Evolutionary conservation across 1,140 invertebrate genomes (phyloP).

Genomic region (Ephestia elutella): DNA sequence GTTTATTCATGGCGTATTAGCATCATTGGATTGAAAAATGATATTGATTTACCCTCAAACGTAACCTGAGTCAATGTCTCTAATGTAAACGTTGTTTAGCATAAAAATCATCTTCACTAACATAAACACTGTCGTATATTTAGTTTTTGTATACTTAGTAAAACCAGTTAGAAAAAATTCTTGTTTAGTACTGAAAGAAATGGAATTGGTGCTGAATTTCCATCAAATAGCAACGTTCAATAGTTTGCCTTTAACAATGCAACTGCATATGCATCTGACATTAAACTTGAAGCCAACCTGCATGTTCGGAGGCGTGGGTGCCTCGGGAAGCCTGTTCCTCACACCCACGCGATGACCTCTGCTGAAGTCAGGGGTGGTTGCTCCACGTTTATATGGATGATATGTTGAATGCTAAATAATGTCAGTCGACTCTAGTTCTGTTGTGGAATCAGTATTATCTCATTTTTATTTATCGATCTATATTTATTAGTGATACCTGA

Average conservation of each 20-base stretch:
- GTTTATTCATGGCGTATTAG: conserved; percentile 9
- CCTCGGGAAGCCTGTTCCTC: conserved; percentile 34
- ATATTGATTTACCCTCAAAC: conserved; percentile 5
- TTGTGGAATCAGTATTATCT: no score
- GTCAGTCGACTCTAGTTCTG: not conserved
- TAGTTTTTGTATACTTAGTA: not conserved
- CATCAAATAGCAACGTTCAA: not conserved
- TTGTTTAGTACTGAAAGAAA: no score
- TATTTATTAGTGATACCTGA: no score
- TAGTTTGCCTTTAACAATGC: not conserved
- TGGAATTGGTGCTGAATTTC: not conserved
- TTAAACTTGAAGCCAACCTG: conserved; percentile 41
- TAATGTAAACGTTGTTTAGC: conserved; percentile 7
- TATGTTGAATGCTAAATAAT: conserved; percentile 9
- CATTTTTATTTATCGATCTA: no score
- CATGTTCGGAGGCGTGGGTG: conserved; percentile 44
- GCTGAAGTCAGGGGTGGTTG: conserved; percentile 29
- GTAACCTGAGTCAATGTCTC: conserved; percentile 4
- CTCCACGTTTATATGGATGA: conserved; percentile 16
- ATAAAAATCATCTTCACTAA: conserved; percentile 5
- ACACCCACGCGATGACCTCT: conserved; percentile 57
- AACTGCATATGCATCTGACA: conserved; percentile 22
- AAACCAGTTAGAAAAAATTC: not conserved
- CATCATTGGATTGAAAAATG: conserved; percentile 5
- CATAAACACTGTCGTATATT: not conserved